Base-by-base conservation (phyloP, 2,113 vertebrate species). In the Pteruthius melanotis region DNA sequence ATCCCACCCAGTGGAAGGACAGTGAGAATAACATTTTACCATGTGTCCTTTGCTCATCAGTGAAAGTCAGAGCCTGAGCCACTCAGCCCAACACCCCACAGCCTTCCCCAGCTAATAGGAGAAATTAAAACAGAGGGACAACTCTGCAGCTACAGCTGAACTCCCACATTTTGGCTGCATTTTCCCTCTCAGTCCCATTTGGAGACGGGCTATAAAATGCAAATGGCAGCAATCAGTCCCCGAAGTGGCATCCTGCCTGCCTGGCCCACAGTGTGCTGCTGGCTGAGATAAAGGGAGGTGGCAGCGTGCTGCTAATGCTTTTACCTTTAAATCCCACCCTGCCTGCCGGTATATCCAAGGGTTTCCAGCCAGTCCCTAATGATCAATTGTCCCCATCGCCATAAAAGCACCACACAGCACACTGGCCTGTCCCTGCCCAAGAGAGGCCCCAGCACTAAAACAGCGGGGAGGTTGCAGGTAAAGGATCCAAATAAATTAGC, bases 401-500 rank as follows among this genome's bases (percentile, higher is more conserved):
- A 80, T 93, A 95, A 95, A 96, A 77, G 50, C 78, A 63, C n/a
- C 78, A 37, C 66, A 35, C 28, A 93, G 84, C 77, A 35, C 68
- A 78, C 81, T 83, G 53, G 93, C 66, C 71, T 66, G 66, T n/a
- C 75, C 66, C 91, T 88, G 80, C 42, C 71, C 82, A 9, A 13
- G 85, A 80, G 90, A 95, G 94, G 93, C 93, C 90, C 90, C 82
- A 15, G 84, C 59, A 37, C 54, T 95, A 94, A 97, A 92, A 63
- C 87, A 96, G 90, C 64, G 12, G 94, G 94, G 83, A 82, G 69
- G 57, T 0, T 91, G 83, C 94, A 96, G 96, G 95, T 96, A 84
- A 93, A 92, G 90, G 84, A 84, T 64, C 85, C 92, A 78, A 93
- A 95, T 75, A 78, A 97, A 95, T 87, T 81, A 95, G 60, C 1